Evolutionary conservation across 2,888 invertebrate species (phyloP).

Genomic region (Drosophila fungiperda): DNA sequence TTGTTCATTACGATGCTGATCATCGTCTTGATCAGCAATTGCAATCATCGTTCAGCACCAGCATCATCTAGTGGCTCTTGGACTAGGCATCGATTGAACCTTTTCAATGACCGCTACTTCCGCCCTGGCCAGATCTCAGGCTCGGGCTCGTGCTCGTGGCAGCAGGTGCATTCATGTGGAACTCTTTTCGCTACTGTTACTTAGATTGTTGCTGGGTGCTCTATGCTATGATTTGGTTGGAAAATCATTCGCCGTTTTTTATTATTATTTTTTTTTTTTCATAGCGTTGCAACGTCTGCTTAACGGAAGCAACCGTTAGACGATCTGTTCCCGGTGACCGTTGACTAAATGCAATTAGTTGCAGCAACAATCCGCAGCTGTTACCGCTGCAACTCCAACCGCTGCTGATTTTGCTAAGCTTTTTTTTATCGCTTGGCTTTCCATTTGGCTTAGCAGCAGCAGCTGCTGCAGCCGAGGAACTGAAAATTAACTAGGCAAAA

Average conservation of each 20-base stretch:
- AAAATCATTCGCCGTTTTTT: constrained; percentile 54
- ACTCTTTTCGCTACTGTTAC: constrained; percentile 63
- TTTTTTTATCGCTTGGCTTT: constrained; percentile 50
- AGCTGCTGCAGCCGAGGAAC: constrained; percentile 38
- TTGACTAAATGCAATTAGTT: constrained; percentile 77
- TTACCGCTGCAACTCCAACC: constrained; percentile 37
- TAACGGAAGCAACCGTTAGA: constrained; percentile 78
- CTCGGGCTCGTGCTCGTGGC: constrained; percentile 26
- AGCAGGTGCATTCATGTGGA: constrained; percentile 63
- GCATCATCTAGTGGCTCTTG: constrained; percentile 13
- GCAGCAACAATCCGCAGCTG: constrained; percentile 76
- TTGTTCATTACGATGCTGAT: constrained; percentile 39
- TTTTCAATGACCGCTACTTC: constrained; percentile 60
- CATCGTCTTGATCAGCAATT: constrained; percentile 15
- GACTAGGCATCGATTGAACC: constrained; percentile 20
- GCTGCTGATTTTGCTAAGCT: constrained; percentile 21
- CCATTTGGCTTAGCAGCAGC: constrained; percentile 69
- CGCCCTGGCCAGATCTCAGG: constrained; percentile 20
- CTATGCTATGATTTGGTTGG: constrained; percentile 72
- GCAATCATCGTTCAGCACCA: constrained; percentile 15
- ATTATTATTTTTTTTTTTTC: constrained; percentile 10
- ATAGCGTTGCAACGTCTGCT: constrained; percentile 55
- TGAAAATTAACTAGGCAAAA: constrained; percentile 58
- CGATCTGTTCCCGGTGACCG: constrained; percentile 66
- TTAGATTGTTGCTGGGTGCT: constrained; percentile 54